These are phyloP conservation scores for Eristalis pertinax DNA, from an alignment of 2,888 invertebrate species.

Conservation along the genomic window DNA sequence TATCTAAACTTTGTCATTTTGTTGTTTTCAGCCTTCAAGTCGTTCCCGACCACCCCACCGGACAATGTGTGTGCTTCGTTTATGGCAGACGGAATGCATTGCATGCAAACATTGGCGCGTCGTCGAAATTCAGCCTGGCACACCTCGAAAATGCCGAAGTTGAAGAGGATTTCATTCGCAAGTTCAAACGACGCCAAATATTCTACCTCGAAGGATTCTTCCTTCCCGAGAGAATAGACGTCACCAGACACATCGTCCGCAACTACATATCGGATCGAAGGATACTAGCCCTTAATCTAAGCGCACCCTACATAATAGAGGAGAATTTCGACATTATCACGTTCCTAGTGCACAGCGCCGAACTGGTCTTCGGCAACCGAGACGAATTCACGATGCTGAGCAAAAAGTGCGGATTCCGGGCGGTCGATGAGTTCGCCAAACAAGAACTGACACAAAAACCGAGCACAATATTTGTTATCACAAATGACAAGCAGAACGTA, in stretches of 20 bases:
- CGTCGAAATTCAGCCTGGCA: slow-evolving; percentile 80
- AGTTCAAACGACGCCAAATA: slow-evolving; percentile 78
- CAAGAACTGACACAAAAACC: slow-evolving; percentile 69
- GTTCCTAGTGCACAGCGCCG: slow-evolving; percentile 81
- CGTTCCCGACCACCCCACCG: slow-evolving; percentile 81
- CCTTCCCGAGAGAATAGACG: slow-evolving; percentile 82
- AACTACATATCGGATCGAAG: slow-evolving; percentile 80
- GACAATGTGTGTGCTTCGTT: slow-evolving; percentile 82
- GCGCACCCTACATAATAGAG: slow-evolving; percentile 83
- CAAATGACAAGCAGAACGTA: slow-evolving; percentile 84
- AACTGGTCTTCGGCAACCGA: slow-evolving; percentile 84
- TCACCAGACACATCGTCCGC: slow-evolving; percentile 81
- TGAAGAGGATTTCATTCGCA: slow-evolving; percentile 75
- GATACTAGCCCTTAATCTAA: slow-evolving; percentile 83
- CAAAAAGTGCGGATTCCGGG: slow-evolving; percentile 73
- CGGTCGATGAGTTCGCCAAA: slow-evolving; percentile 73
- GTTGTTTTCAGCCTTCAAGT: slow-evolving; percentile 76
- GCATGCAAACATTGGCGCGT: slow-evolving; percentile 84
- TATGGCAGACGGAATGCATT: slow-evolving; percentile 81
- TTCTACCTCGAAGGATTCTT: slow-evolving; percentile 85
- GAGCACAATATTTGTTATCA: slow-evolving; percentile 84
- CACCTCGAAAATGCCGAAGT: slow-evolving; percentile 76
- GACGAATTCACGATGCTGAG: slow-evolving; percentile 82
- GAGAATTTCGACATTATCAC: slow-evolving; percentile 80
- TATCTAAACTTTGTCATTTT: slow-evolving; percentile 12